A percentile compares a stretch with the other conserved stretches of the same genome.
These are phyloP conservation scores for Eupithecia subumbrata DNA, from an alignment of 2,888 invertebrate species.

Conservation along the genomic window DNA sequence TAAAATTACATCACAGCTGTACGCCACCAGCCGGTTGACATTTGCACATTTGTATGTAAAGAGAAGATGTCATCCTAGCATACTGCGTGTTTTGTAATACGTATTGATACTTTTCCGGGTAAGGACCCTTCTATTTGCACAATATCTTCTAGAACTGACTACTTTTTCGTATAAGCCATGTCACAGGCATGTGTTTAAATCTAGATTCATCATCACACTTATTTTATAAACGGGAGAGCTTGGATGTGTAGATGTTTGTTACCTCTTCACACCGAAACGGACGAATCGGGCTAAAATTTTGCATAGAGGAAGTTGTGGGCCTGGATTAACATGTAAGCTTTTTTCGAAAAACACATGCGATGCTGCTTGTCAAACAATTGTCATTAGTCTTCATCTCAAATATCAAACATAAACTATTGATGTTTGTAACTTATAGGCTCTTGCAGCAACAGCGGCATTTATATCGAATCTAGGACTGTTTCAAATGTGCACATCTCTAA, in stretches of 20 bases:
- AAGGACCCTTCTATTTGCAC: not conserved
- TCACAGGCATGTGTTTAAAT: not conserved
- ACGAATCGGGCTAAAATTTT: too few relatives aligned
- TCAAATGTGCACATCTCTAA: constrained; percentile 12
- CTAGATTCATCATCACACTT: not conserved
- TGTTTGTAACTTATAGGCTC: not conserved
- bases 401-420: not conserved
- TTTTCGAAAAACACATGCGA: not conserved
- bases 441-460: constrained; percentile 15
- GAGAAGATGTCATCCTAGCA: constrained; percentile 52
- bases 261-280: too few relatives aligned
- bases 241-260: too few relatives aligned
- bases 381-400: not conserved
- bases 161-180: not conserved
- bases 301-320: too few relatives aligned
- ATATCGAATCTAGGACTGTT: constrained; percentile 3
- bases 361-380: not conserved
- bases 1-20: not conserved
- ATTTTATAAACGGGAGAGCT: too few relatives aligned
- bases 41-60: constrained; percentile 52
- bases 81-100: constrained; percentile 51
- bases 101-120: constrained; percentile 29
- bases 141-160: not conserved
- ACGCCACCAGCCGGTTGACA: constrained; percentile 64
- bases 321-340: too few relatives aligned